Conservation (phyloP, 2,113 vertebrate species). For the Xenus cinereus region DNA sequence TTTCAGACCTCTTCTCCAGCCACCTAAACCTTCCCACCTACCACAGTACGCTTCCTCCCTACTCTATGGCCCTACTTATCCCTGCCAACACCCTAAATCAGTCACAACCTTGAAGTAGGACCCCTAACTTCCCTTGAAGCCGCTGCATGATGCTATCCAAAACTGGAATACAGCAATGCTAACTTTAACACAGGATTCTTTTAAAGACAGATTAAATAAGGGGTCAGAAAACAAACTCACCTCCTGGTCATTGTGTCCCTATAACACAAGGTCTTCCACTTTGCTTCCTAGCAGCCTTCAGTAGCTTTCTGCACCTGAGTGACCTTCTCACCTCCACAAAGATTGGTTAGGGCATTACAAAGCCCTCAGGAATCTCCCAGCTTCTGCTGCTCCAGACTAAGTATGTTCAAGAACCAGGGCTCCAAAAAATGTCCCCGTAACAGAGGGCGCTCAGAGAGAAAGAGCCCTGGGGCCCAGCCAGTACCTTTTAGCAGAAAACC, state of each 20-base stretch:
- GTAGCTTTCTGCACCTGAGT: accelerated
- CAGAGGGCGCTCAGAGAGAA: not conserved
- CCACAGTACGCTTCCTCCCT: accelerated
- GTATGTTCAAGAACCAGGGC: not conserved
- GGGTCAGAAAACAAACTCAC: not conserved
- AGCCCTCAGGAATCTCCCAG: not conserved
- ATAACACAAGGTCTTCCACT: not conserved
- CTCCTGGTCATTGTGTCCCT: not conserved
- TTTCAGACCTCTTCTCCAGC: not conserved
- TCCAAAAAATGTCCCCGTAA: not conserved
- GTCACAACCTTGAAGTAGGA: not conserved
- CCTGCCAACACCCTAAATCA: not conserved
- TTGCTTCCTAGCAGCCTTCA: not conserved
- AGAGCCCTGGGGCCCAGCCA: not conserved
- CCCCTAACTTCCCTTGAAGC: not conserved
- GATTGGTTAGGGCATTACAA: not conserved
- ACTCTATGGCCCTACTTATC: accelerated
- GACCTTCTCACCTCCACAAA: not conserved
- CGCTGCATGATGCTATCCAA: not conserved
- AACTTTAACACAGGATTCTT: not conserved
- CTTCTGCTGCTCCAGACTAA: not conserved
- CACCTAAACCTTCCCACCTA: not conserved
- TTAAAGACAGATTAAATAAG: not conserved
- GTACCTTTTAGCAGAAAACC: not conserved
- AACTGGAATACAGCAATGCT: not conserved